A percentile compares a stretch with the other conserved stretches of the same genome.
phyloP scores from a whole-genome alignment of 2,797 vertebrate species.

The Otus scops region DNA sequence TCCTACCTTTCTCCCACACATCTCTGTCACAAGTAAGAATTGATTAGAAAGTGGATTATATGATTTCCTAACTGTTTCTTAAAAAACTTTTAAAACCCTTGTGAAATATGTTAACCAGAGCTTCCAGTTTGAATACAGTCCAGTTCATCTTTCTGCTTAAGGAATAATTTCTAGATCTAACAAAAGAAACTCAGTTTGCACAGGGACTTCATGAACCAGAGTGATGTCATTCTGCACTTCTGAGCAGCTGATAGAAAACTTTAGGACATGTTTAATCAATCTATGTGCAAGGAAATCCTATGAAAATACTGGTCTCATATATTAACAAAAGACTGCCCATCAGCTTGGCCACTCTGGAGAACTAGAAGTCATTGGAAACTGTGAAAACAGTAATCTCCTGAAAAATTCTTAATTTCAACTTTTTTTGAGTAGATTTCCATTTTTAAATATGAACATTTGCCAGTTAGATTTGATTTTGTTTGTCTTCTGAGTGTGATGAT shows the following conservation, averaged over 20 bases:
- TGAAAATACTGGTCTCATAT: neutral
- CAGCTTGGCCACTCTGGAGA: neutral
- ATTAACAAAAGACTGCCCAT: neutral
- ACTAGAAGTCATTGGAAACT: neutral
- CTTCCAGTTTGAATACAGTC: neutral
- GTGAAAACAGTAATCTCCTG: neutral
- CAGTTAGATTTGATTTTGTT: neutral
- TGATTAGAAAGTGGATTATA: neutral
- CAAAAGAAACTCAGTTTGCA: neutral
- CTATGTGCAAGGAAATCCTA: neutral
- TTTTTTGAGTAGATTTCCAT: neutral
- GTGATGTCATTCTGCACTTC: neutral
- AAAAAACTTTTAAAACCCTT: neutral
- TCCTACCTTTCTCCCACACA: neutral
- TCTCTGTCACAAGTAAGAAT: neutral
- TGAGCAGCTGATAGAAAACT: neutral
- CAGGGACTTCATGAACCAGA: neutral
- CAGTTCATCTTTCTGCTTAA: neutral
- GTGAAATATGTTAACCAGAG: neutral
- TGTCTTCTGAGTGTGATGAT: neutral
- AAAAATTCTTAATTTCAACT: neutral
- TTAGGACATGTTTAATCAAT: neutral
- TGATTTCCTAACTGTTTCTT: neutral
- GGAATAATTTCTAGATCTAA: neutral
- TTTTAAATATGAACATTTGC: neutral